phyloP scores from a whole-genome alignment of 2,797 vertebrate species.

The Gobionotothen gibberifrons region DNA sequence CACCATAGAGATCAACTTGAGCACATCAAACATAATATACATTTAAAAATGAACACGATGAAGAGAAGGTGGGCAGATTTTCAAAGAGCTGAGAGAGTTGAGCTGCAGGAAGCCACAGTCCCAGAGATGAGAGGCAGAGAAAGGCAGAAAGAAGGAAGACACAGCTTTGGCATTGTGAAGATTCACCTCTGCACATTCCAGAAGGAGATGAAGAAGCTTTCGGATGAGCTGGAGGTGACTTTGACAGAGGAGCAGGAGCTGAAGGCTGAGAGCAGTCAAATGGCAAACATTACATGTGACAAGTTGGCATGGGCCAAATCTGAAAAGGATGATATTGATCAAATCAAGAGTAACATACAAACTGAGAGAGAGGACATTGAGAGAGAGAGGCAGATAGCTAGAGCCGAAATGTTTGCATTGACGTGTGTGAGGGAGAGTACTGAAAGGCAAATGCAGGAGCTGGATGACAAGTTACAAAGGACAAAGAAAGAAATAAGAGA shows the following conservation, averaged over 20 bases:
- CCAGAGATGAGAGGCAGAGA: conserved; percentile 39
- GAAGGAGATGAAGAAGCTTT: conserved; percentile 61
- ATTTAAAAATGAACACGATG: conserved; percentile 46
- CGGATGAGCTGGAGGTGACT: conserved; percentile 42
- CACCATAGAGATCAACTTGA: conserved; percentile 48
- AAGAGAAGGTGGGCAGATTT: conserved; percentile 46
- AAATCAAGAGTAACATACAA: conserved; percentile 50
- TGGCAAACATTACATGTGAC: conserved; percentile 44
- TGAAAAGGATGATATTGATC: conserved; percentile 61
- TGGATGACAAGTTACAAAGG: conserved; percentile 61
- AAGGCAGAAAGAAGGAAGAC: conserved; percentile 19
- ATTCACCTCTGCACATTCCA: conserved; percentile 58
- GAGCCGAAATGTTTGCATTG: conserved; percentile 65
- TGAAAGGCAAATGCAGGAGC: conserved; percentile 55
- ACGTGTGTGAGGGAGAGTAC: conserved; percentile 51
- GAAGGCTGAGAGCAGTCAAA: conserved; percentile 31
- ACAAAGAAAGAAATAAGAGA: conserved; percentile 69
- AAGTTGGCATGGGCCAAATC: conserved; percentile 37
- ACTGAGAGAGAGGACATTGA: conserved; percentile 62
- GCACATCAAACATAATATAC: conserved; percentile 52
- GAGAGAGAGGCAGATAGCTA: conserved; percentile 47
- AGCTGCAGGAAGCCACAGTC: conserved; percentile 32
- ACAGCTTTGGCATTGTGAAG: conserved; percentile 29
- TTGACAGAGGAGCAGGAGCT: conserved; percentile 43
- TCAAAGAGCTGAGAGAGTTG: conserved; percentile 20